These are phyloP conservation scores for Lindbergichthys nudifrons DNA, from an alignment of 2,797 vertebrate species.

Conservation along the genomic window DNA sequence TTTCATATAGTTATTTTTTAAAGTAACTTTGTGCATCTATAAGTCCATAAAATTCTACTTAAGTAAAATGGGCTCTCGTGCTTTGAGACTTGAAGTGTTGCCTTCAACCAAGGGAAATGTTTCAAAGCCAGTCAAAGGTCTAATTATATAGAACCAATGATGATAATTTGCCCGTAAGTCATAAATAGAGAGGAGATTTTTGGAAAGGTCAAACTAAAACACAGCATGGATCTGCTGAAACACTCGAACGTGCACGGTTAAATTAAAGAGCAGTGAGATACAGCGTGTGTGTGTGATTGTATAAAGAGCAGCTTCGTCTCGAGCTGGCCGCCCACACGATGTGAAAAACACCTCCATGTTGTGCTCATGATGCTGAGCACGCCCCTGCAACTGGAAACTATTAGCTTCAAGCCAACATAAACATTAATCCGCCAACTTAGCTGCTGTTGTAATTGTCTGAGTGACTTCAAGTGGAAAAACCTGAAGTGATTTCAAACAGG, in stretches of 20 bases:
- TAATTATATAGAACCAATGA: background rate
- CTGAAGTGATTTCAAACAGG: background rate
- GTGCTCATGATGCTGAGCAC: constrained; percentile 7
- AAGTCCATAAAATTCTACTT: background rate
- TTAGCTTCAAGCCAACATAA: constrained; percentile 8
- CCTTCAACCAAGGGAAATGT: background rate
- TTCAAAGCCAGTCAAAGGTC: background rate
- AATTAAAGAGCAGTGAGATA: constrained; percentile 51
- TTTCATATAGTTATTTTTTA: no score
- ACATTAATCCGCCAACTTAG: constrained; percentile 23
- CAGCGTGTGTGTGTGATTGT: constrained; percentile 40
- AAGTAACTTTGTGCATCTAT: background rate
- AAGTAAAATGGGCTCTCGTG: background rate
- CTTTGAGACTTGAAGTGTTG: background rate
- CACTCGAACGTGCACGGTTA: constrained; percentile 25
- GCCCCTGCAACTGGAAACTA: constrained; percentile 10
- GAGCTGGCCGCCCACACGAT: constrained; percentile 56
- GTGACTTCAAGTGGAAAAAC: background rate
- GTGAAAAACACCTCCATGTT: constrained; percentile 40
- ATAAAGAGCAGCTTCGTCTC: constrained; percentile 56
- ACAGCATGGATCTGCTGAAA: constrained; percentile 34
- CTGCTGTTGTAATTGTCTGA: background rate
- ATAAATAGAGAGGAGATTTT: constrained; percentile 11
- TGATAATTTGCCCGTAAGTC: background rate
- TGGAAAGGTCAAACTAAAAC: constrained; percentile 35